Conservation (phyloP, 2,888 invertebrate genomes). For the Amphipoea lucens region DNA sequence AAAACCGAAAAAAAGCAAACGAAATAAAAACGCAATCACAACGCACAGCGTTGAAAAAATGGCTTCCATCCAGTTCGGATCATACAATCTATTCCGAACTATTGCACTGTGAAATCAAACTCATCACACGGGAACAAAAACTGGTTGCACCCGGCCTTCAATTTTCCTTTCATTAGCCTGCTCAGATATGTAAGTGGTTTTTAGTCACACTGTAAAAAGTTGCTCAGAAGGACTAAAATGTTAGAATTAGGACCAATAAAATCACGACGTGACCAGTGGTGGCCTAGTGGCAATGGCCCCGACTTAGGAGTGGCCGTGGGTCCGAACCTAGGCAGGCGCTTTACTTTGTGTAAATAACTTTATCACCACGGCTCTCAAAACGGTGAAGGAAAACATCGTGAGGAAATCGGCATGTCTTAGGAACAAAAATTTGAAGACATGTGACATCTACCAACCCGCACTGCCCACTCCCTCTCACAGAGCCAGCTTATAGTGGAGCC, state of each 20-base stretch:
- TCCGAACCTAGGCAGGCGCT: no score
- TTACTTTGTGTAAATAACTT: no score
- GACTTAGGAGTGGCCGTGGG: no score
- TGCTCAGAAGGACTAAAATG: not conserved
- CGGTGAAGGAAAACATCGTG: no score
- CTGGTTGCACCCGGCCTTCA: slow-evolving; percentile 25
- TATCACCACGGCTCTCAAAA: no score
- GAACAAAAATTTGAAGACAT: not conserved
- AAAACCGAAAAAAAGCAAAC: slow-evolving; percentile 20
- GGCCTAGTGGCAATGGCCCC: no score
- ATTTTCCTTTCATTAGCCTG: slow-evolving; percentile 63
- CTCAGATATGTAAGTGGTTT: not conserved
- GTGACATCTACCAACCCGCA: no score
- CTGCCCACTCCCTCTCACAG: no score
- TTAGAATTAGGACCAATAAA: not conserved
- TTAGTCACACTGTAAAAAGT: not conserved
- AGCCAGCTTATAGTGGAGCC: no score
- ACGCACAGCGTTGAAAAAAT: slow-evolving; percentile 56
- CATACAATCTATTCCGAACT: slow-evolving; percentile 62
- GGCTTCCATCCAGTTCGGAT: slow-evolving; percentile 51
- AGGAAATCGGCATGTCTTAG: no score
- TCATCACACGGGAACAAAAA: slow-evolving; percentile 45
- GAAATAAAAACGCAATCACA: slow-evolving; percentile 60
- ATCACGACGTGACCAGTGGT: not conserved
- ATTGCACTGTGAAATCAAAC: slow-evolving; percentile 60